phyloP scores from a whole-genome alignment of 2,113 vertebrate species.

The Cyphomyrus discorhynchus region DNA sequence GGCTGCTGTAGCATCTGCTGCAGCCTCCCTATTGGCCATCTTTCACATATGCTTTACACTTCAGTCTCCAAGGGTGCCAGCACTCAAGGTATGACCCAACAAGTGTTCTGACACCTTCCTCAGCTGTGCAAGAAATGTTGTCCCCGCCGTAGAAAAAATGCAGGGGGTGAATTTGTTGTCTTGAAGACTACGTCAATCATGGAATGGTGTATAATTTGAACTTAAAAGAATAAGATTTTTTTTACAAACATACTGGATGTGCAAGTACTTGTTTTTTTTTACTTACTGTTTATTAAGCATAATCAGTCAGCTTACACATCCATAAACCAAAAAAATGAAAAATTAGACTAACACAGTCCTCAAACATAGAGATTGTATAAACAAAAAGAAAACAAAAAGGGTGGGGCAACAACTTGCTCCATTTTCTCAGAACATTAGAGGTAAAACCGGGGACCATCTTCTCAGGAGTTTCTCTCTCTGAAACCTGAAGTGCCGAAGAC shows the following conservation, averaged over 20 bases:
- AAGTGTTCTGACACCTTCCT: neutral
- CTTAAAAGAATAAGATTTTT: neutral
- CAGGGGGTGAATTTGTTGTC: neutral
- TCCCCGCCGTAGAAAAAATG: neutral
- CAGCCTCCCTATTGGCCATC: neutral
- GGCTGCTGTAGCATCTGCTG: neutral
- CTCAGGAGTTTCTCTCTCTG: no score
- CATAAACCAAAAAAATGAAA: no score
- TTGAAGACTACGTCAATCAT: neutral
- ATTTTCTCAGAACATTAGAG: no score
- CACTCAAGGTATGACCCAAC: neutral
- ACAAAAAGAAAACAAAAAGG: no score
- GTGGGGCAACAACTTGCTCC: no score
- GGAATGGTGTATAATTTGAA: neutral
- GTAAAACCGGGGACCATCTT: no score
- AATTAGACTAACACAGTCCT: no score
- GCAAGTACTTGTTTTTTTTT: neutral
- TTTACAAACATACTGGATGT: neutral
- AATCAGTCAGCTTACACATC: no score
- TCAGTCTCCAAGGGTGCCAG: neutral
- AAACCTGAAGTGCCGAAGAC: no score
- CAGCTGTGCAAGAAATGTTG: neutral
- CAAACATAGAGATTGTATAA: no score
- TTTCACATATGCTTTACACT: neutral
- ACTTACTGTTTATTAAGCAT: no score